phyloP scores from a whole-genome alignment of 2,888 invertebrate genomes.

The Seira sanloemensis region DNA sequence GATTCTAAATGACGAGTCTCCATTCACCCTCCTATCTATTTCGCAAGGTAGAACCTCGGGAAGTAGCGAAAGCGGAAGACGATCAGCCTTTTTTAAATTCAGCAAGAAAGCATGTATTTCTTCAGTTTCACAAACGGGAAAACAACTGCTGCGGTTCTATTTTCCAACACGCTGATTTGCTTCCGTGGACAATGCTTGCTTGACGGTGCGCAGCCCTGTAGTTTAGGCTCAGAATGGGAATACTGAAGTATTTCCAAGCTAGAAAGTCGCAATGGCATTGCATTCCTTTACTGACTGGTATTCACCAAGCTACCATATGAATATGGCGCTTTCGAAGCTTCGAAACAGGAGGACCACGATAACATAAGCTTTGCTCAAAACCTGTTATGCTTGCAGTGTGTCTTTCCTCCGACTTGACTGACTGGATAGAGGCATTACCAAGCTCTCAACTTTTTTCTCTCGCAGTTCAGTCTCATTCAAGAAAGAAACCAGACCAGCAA shows the following conservation, averaged over 20 bases:
- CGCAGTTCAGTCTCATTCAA: conserved; percentile 51
- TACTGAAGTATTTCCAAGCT: not conserved
- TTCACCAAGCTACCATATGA: not conserved
- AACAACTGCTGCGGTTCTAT: not conserved
- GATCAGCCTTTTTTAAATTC: not conserved
- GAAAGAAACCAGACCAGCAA: conserved; percentile 49
- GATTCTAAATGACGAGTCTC: not conserved
- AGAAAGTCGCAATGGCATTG: not conserved
- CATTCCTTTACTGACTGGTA: not conserved
- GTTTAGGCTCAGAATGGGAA: not conserved
- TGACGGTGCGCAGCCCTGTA: not conserved
- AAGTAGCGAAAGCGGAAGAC: not conserved
- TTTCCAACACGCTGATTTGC: not conserved
- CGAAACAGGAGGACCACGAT: too few species aligned
- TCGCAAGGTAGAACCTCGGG: not conserved
- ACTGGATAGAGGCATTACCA: conserved; percentile 44
- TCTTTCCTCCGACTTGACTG: conserved; percentile 52
- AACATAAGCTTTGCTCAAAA: not conserved
- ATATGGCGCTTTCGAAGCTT: not conserved
- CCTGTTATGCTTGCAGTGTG: not conserved
- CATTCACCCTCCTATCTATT: too few species aligned
- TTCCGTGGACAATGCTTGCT: not conserved
- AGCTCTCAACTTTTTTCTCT: conserved; percentile 37
- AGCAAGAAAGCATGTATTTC: not conserved
- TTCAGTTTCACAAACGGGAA: not conserved